Evolutionary conservation across 92 coral and sea anemone genomes (phyloP).

Genomic region (Chrysogorgia sp.): DNA sequence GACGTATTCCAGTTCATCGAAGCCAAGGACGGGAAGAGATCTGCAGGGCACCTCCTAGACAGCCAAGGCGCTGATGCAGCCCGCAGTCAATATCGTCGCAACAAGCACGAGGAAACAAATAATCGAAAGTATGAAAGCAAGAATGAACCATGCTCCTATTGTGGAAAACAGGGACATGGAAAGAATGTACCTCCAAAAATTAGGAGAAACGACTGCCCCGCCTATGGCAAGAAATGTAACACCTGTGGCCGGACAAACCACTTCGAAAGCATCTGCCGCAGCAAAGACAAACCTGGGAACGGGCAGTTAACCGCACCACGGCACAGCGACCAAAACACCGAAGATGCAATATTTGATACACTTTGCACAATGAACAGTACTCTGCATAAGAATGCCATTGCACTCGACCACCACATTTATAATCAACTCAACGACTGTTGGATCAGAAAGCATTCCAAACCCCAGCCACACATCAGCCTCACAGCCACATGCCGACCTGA

Average conservation of each 20-base stretch:
- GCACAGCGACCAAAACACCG: not conserved
- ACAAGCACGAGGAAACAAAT: constrained; percentile 38
- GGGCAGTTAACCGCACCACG: not conserved
- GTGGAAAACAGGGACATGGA: constrained; percentile 68
- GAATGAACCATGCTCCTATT: constrained; percentile 52
- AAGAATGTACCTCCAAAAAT: constrained; percentile 50
- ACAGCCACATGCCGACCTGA: too few relatives aligned
- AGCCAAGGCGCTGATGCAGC: constrained; percentile 61
- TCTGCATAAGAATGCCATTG: not conserved
- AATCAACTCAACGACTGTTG: constrained; percentile 33
- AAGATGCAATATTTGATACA: constrained; percentile 16
- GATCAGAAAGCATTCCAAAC: constrained; percentile 23
- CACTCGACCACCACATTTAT: constrained; percentile 37
- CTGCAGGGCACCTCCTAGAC: constrained; percentile 64
- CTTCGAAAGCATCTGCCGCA: constrained; percentile 56
- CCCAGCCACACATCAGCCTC: constrained; percentile 17
- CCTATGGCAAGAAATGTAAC: constrained; percentile 56
- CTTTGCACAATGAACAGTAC: constrained; percentile 13
- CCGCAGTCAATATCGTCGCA: constrained; percentile 53
- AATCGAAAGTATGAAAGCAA: not conserved
- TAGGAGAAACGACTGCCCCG: constrained; percentile 58
- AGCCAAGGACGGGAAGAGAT: constrained; percentile 63
- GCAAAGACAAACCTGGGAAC: constrained; percentile 49
- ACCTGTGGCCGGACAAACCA: constrained; percentile 63
- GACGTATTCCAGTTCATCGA: constrained; percentile 18